Evolutionary conservation across 2,113 vertebrate species (phyloP), one percentile per base, ranked within the genome.

Genomic region (Camelus dromedarius): DNA sequence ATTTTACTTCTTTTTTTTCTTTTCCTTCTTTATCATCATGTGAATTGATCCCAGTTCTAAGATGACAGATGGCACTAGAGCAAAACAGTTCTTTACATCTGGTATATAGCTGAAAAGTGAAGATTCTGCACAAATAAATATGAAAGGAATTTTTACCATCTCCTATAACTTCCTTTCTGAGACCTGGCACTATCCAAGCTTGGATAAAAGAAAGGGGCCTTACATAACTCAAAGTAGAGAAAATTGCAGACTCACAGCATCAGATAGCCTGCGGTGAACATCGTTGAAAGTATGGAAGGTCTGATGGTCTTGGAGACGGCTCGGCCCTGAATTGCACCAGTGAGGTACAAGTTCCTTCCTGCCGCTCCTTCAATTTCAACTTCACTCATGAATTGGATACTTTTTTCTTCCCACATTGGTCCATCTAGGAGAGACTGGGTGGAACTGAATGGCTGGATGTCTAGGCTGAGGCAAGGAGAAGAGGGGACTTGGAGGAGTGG

Each of bases 31-130:
- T 82, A 56, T 73, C 54, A 69, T 89, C 89, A 48, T 86, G 54
- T 91, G 89, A 89, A 62, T 96, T 20, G 91, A 64, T 75, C 52
- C 19, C 69, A 93, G 42, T 35, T 97, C 73, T 52, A 58, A 88
- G 85, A 76, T 73, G 94, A 62, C 97, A 98, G 93, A 96, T 96
- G 96, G 92, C 26, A n/a, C 35, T 26, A 12, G 48, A 96, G 60
- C 35, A 85, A 79, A 96, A 81, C 38, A 69, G n/a, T 89, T 70
- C 58, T 85, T 93, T 96, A 62, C 84, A 93, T 97, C 93, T 97
- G 91, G 93, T 67, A 58, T 48, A 81, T 54, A 62, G 94, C 30
- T 54, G 48, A 75, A 90, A 96, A 91, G 19, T 70, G 72, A 92
- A 80, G 73, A 83, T 95, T 83, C 80, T 56, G 69, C 14, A 70